Evolutionary conservation across 2,888 invertebrate species (phyloP), one percentile per base, ranked within the genome.

Genomic region (Drosophila pseudotalamancana): DNA sequence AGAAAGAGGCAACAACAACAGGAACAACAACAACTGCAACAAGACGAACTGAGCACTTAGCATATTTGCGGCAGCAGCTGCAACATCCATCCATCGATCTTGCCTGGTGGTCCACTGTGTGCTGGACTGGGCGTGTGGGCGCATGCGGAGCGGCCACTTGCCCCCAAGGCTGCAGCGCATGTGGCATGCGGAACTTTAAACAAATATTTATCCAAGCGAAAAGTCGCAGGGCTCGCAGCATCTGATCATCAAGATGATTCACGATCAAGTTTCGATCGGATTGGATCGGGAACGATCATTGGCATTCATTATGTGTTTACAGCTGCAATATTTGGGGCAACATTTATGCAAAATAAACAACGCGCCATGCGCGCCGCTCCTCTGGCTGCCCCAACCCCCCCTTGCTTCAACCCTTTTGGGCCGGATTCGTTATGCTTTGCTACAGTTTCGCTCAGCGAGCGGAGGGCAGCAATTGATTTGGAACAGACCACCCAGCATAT

Each of bases 271-370:
- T 45, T 54, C 32, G 69, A 69, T 32, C 32, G 32, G 14, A 32
- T 32, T 37, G 11, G 19, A 29, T 29, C 43, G 43, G 29, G 27
- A 11, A 25, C 34, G 23, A 48, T 34, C 48, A 18, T 66, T 54
- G 71, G 35, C 60, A 54, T 65, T 77, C 87, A 76, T 69, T 79
- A 67, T 80, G 77, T 77, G 78, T 82, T 83, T 86, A 86, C 88
- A 83, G 80, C 85, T 88, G 87, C 82, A 82, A 85, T 88, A 87
- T 87, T 87, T 87, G 85, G 86, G 86, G 80, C 86, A 87, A 88
- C 85, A 87, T 88, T 85, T 87, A 87, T 87, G 88, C 80, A 87
- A 87, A 82, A 87, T 80, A 87, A 88, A 88, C 87, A 87, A 61
- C 46, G 1, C 19, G 27, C 27, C 27, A 11, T 11, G 11, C 11